Evolutionary conservation across 2,797 vertebrate species (phyloP).

Genomic region (Lepidocolaptes lacrymiger): DNA sequence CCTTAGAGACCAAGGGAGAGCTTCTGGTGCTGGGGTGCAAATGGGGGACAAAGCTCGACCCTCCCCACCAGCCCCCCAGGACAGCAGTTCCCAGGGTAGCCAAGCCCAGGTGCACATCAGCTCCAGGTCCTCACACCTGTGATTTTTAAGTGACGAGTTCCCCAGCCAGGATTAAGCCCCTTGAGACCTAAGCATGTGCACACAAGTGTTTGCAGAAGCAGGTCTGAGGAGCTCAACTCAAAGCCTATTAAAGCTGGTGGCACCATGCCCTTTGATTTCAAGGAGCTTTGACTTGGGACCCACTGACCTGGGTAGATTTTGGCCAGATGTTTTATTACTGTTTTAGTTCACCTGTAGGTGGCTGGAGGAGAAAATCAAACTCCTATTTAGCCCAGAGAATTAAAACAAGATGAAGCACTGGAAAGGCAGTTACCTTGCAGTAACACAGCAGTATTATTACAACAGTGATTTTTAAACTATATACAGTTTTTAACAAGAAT

Average conservation of each 20-base stretch:
- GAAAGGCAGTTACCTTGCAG: not conserved
- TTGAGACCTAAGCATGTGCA: rapidly evolving
- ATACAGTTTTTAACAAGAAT: not conserved
- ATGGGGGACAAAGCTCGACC: rapidly evolving
- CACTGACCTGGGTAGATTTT: not conserved
- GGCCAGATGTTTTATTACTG: not conserved
- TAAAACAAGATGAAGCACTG: not conserved
- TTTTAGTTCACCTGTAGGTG: not conserved
- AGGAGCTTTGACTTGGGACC: not conserved
- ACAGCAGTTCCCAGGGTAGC: not conserved
- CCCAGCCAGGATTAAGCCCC: not conserved
- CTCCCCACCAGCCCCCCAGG: not conserved
- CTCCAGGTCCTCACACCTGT: not conserved
- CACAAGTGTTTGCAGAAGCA: not conserved
- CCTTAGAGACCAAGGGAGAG: not conserved
- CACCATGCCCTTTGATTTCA: not conserved
- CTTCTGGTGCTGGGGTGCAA: not conserved
- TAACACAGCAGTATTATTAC: not conserved
- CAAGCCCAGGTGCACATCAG: not conserved
- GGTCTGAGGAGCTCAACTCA: not conserved
- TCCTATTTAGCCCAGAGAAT: not conserved
- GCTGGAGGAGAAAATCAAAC: not conserved
- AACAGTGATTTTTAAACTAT: not conserved
- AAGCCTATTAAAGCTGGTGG: not conserved
- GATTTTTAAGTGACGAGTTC: not conserved